Conservation (phyloP, 2,797 vertebrate species). For the Anguilla obscura region DNA sequence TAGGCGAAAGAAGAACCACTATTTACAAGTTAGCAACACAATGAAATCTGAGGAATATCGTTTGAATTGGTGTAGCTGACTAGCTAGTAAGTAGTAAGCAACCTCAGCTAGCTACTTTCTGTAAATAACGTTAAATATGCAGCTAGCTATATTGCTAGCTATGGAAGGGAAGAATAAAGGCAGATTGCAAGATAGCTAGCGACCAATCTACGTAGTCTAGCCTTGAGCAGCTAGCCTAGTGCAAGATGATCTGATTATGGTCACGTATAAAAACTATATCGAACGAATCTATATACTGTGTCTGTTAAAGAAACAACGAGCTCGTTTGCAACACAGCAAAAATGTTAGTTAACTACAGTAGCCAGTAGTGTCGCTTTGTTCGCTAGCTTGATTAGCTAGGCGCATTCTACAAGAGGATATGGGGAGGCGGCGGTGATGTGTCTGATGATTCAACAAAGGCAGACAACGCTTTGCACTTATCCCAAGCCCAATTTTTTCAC, state of each 20-base stretch:
- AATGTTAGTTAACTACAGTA: neutral
- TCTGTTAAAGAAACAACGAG: neutral
- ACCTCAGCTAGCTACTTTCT: neutral
- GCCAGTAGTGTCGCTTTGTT: neutral
- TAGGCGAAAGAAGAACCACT: neutral
- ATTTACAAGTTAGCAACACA: neutral
- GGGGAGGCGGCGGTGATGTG: neutral
- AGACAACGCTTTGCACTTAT: constrained; percentile 4
- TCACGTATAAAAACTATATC: neutral
- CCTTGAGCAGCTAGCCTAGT: neutral
- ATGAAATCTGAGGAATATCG: neutral
- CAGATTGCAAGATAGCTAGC: neutral
- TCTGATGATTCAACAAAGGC: neutral
- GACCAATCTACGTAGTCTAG: neutral
- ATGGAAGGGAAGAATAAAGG: neutral
- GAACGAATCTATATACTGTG: neutral
- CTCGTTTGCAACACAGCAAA: neutral
- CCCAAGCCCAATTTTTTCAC: neutral
- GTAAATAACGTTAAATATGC: neutral
- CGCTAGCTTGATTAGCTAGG: neutral
- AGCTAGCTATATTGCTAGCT: neutral
- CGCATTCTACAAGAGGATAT: constrained; percentile 4
- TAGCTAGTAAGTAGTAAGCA: neutral
- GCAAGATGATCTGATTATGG: neutral
- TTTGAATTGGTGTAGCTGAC: neutral